phyloP scores from a whole-genome alignment of 2,113 vertebrate genomes.

The Burhinus oedicnemus region DNA sequence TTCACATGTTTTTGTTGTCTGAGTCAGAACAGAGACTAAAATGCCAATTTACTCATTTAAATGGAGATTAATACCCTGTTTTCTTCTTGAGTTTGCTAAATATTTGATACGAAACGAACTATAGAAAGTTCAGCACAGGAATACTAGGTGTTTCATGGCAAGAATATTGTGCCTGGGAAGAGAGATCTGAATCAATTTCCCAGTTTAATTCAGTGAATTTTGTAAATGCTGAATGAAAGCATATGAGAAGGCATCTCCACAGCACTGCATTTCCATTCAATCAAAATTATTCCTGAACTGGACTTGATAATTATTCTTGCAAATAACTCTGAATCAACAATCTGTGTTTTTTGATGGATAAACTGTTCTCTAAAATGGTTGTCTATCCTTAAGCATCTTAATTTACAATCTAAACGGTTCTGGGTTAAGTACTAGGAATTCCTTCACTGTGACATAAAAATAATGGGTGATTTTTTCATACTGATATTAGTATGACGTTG shows the following conservation, averaged over 20 bases:
- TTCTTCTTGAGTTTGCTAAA: neutral
- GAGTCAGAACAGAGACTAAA: neutral
- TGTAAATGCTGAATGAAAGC: neutral
- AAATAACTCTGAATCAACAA: neutral
- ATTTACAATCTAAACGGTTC: neutral
- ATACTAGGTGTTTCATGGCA: neutral
- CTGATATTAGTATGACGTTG: neutral
- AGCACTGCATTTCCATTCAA: neutral
- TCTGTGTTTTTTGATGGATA: neutral
- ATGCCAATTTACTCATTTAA: neutral
- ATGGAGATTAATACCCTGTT: rapidly evolving
- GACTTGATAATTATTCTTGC: neutral
- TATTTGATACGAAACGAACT: neutral
- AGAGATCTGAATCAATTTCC: neutral
- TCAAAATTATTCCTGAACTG: neutral
- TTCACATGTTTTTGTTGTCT: neutral
- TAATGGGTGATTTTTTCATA: neutral
- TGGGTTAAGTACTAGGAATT: neutral
- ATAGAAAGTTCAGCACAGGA: neutral
- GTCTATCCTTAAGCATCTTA: neutral
- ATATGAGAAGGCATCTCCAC: neutral
- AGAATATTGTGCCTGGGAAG: neutral
- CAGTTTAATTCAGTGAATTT: neutral
- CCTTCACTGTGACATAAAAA: neutral
- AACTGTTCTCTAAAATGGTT: neutral